Conservation (phyloP, 2,888 invertebrate species). For the Diaphora mendica region DNA sequence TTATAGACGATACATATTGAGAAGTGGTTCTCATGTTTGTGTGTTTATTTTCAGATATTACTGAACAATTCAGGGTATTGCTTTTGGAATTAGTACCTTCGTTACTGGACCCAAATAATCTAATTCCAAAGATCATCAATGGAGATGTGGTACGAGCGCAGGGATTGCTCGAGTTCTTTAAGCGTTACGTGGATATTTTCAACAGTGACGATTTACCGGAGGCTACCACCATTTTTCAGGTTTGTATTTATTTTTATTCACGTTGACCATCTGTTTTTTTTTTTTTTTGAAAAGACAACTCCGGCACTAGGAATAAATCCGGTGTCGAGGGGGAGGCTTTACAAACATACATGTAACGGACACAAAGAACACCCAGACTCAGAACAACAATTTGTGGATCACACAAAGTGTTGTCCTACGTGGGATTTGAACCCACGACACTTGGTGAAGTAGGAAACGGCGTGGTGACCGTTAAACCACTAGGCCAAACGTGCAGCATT, state of each 20-base stretch:
- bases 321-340: no score
- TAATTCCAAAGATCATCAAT: conserved; percentile 96
- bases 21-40: not conserved
- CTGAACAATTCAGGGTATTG: conserved; percentile 94
- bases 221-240: conserved; percentile 98
- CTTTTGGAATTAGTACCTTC: conserved; percentile 94
- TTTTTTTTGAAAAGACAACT: no score
- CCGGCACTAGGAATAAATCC: no score
- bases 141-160: conserved; percentile 95
- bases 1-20: not conserved
- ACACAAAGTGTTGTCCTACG: no score
- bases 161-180: conserved; percentile 97
- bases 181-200: conserved; percentile 98
- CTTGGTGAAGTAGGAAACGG: no score
- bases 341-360: no score
- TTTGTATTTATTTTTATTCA: conserved; percentile 60
- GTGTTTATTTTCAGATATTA: conserved; percentile 90
- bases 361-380: no score
- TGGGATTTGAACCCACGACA: no score
- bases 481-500: no score
- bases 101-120: conserved; percentile 93
- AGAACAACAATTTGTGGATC: no score
- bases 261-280: no score
- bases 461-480: no score
- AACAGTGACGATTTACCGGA: conserved; percentile 98